These are phyloP conservation scores for Drosophila mimica DNA, from an alignment of 2,888 invertebrate species.

Conservation along the genomic window DNA sequence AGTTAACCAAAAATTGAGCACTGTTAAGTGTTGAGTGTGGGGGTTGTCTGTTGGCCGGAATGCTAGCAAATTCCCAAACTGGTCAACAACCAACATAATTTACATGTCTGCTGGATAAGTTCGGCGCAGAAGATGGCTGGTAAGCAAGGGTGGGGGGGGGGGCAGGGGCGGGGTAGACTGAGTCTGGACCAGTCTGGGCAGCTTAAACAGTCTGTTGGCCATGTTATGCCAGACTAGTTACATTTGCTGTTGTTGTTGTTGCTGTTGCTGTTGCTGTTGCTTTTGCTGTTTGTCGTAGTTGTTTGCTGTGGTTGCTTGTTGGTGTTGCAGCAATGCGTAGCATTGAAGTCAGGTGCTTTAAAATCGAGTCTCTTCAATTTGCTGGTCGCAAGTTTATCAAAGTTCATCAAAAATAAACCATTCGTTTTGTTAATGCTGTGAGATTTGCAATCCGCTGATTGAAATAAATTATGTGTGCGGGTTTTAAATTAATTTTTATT, in stretches of 20 bases:
- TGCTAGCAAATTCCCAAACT: constrained; percentile 59
- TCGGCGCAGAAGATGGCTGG: constrained; percentile 40
- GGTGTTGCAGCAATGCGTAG: constrained; percentile 26
- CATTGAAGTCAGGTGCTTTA: constrained; percentile 44
- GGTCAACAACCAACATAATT: constrained; percentile 76
- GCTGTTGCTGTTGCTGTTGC: constrained; percentile 8
- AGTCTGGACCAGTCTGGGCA: constrained; percentile 48
- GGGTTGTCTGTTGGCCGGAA: constrained; percentile 32
- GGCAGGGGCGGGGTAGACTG: not conserved
- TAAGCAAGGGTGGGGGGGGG: not conserved
- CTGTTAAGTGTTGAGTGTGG: constrained; percentile 17
- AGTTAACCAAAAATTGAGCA: constrained; percentile 28
- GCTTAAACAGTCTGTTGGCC: constrained; percentile 61
- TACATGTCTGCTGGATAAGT: constrained; percentile 82
- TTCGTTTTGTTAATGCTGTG: constrained; percentile 5
- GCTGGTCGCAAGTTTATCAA: constrained; percentile 31
- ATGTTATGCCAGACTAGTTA: constrained; percentile 59
- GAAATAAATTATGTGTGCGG: constrained; percentile 41
- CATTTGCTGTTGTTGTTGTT: constrained; percentile 34
- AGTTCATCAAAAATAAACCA: constrained; percentile 35
- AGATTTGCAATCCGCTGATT: constrained; percentile 26
- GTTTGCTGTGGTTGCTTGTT: constrained; percentile 19
- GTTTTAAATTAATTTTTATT: constrained; percentile 41
- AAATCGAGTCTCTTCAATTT: constrained; percentile 26
- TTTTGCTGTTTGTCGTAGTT: not conserved